These are phyloP conservation scores for Actinia tenebrosa DNA, from an alignment of 64 coral and sea anemone species.

Conservation along the genomic window DNA sequence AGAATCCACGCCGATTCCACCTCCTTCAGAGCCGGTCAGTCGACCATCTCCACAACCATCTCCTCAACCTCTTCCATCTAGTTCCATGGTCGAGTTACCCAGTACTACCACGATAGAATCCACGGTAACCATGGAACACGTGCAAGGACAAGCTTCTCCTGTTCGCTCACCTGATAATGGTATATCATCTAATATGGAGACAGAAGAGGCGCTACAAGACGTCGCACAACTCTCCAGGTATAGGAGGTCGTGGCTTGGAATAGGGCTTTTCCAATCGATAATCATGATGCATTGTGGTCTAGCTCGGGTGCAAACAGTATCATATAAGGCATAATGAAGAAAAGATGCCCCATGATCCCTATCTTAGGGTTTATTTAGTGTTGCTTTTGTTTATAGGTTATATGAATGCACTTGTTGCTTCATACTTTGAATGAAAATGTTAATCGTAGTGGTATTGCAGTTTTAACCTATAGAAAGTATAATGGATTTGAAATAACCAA, in stretches of 20 bases:
- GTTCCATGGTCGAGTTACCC: slow-evolving; percentile 30
- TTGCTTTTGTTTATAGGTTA: too few species aligned
- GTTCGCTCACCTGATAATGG: slow-evolving; percentile 45
- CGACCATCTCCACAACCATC: background rate
- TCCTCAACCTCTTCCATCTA: background rate
- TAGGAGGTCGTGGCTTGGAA: background rate
- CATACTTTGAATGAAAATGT: too few species aligned
- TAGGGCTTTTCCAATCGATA: too few species aligned
- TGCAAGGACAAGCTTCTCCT: background rate
- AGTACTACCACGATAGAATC: slow-evolving; percentile 37
- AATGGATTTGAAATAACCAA: too few species aligned
- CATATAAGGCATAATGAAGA: too few species aligned
- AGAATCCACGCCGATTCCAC: background rate
- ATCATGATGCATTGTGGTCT: too few species aligned
- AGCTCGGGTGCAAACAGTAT: too few species aligned
- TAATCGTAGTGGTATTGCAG: too few species aligned
- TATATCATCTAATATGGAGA: slow-evolving; percentile 32
- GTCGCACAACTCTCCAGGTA: background rate
- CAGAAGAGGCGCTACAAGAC: slow-evolving; percentile 22
- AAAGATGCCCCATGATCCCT: too few species aligned
- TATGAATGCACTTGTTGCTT: too few species aligned
- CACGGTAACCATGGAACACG: background rate
- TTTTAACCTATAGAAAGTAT: too few species aligned
- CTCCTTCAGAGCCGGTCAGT: background rate
- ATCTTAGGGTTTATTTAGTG: too few species aligned